Evolutionary conservation across 2,888 invertebrate genomes (phyloP), one percentile per base, ranked within the genome.

Genomic region (Anoncus sp.): DNA sequence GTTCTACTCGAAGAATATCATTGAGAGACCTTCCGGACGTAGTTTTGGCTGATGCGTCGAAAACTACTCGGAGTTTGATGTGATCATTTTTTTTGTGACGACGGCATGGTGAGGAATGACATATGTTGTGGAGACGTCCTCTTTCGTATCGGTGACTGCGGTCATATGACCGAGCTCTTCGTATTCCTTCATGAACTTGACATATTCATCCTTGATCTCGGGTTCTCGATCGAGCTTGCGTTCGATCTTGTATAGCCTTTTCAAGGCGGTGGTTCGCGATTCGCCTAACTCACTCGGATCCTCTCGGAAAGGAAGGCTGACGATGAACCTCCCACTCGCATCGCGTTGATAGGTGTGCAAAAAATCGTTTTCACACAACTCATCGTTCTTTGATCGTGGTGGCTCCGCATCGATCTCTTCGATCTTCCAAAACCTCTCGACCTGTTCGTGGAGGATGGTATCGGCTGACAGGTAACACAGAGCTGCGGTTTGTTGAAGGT

Each of bases 1-100:
- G 82, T 9, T 85, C 86, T 6, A 82, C 80, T 27, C 72, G 38
- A 59, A 83, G 75, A 2, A 70, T 57, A 6, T 84, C 83, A 57
- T 87, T 87, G 3, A 86, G 69, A 1, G 85, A 85, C 40, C 74
- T 63, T 2, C 82, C 80, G 24, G 82, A 69, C 5, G 80, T 47
- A 24, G 60, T 79, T 76, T 60, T 77, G 24, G 80, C 77, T 0
- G 84, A 85, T 10, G 77, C 85, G 59, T 87, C 84, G 73, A 83
- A 88, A 1, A 87, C 87, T 1, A 85, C 83, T 12, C 62, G 27
- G 7, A 72, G 22, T 16, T 69, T 69, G 10, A 57, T 51, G 47
- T 51, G 53, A 47, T 27, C 18, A 40, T 51, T 2, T 1, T 10
- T 10, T 43, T 24, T 4, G 43, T 51, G 1, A 55, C 20, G 7